These are phyloP conservation scores for Crotalus horridus DNA, from an alignment of 2,113 vertebrate species.

Conservation along the genomic window DNA sequence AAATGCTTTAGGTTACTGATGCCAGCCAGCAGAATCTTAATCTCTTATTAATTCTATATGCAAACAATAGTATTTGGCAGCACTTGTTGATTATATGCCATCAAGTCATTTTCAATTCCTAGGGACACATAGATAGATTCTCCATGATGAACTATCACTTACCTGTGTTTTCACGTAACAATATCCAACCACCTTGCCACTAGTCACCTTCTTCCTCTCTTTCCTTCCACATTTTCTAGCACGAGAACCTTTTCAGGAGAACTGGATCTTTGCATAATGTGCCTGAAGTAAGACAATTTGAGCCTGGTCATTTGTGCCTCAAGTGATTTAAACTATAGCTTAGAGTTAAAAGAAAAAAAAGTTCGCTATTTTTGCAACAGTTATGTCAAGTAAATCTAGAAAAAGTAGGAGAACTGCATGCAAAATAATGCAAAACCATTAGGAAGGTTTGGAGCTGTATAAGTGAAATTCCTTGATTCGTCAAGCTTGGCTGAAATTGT, in stretches of 20 bases:
- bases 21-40: background rate
- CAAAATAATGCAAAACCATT: background rate
- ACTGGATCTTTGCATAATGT: background rate
- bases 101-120: background rate
- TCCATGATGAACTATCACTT: background rate
- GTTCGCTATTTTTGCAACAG: background rate
- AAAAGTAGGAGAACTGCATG: background rate
- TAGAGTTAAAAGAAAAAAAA: background rate
- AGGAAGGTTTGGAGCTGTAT: background rate
- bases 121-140: background rate
- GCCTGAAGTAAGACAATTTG: background rate
- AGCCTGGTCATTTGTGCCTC: background rate
- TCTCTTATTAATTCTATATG: background rate
- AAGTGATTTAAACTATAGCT: background rate
- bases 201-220: background rate
- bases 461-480: background rate
- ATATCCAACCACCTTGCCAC: background rate
- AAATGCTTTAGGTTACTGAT: background rate
- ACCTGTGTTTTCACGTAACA: background rate
- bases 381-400: background rate
- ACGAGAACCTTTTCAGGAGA: background rate
- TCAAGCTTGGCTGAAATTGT: background rate
- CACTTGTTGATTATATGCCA: background rate
- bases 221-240: background rate
- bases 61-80: background rate